Evolutionary conservation across 2,888 invertebrate species (phyloP), one percentile per base, ranked within the genome.

Genomic region (Poecilobothrus nobilitatus): DNA sequence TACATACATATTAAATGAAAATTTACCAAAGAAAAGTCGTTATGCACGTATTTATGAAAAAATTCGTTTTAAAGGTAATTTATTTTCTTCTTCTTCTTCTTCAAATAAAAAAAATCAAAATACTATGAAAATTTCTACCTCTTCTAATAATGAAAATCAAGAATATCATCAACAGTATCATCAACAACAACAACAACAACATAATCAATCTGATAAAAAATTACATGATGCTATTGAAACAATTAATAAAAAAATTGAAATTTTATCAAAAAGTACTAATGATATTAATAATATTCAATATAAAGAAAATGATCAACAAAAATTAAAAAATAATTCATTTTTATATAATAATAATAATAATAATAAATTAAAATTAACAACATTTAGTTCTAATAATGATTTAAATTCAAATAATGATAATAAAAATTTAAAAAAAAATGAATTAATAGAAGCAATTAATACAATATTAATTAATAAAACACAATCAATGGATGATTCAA

Each of bases 271-370:
- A 66, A 71, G 71, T 69, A 70, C 67, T 5, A 73, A 69, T 66
- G 71, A 73, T 66, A 66, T 72, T 12, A 63, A 64, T 18, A 33
- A 33, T 34, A 12, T 37, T 9, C 41, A 65, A 34, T 12, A 10
- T 12, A 71, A 73, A 68, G 74, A 77, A 68, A 79, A 79, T 70
- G 76, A 78, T 41, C 66, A 72, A 10, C 3, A 64, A 1, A 27
- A 64, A 15, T 15, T 1, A 6, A 65, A 34, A 18, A 89, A 89
- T 75, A 84, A 84, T 72, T 89, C 89, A 6, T 89, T 89, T 78
- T 79, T 89, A 61, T 89, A 88, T 85, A 84, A 87, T 69, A 27
- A 27, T 27, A 27, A 27, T 27, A 27, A 5, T 27, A 27, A 27
- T 27, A 27, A 79, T 70, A 77, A 77, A 33, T 79, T 77, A 68